These are phyloP conservation scores for Nothobranchius furzeri DNA, from an alignment of 2,113 vertebrate species.

Conservation along the genomic window DNA sequence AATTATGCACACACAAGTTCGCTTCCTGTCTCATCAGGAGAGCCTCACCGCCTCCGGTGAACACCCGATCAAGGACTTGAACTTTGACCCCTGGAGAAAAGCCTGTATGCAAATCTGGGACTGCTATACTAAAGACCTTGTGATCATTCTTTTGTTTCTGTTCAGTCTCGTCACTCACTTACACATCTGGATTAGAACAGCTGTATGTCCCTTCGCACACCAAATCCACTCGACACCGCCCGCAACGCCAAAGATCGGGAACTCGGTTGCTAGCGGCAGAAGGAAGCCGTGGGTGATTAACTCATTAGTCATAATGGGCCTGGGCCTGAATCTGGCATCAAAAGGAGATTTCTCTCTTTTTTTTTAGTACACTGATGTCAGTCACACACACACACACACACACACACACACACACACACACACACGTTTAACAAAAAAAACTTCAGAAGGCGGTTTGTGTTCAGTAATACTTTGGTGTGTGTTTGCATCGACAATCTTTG, in stretches of 20 bases:
- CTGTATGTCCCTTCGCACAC: slow-evolving; percentile 34
- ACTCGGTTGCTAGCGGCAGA: slow-evolving; percentile 39
- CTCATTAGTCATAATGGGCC: slow-evolving; percentile 17
- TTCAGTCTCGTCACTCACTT: slow-evolving; percentile 19
- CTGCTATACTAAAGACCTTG: slow-evolving; percentile 56
- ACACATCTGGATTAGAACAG: slow-evolving; percentile 29
- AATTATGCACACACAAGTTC: slow-evolving; percentile 57
- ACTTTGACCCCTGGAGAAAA: slow-evolving; percentile 50
- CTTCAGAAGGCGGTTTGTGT: slow-evolving; percentile 17
- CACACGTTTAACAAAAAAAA: no score
- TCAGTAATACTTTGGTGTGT: slow-evolving; percentile 34
- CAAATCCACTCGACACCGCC: slow-evolving; percentile 24
- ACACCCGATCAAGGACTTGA: slow-evolving; percentile 43
- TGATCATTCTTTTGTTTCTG: not conserved
- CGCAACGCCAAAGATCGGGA: slow-evolving; percentile 66
- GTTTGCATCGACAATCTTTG: slow-evolving; percentile 80
- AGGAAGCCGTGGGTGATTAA: slow-evolving; percentile 39
- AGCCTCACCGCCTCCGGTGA: slow-evolving; percentile 10
- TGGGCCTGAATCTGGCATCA: slow-evolving; percentile 32
- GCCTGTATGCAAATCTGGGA: slow-evolving; percentile 68
- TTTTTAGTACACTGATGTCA: slow-evolving; percentile 51
- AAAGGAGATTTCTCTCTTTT: slow-evolving; percentile 8
- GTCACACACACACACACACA: slow-evolving; percentile 14
- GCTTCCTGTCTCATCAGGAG: slow-evolving; percentile 49
- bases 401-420: not conserved